Base-by-base conservation (phyloP, 53 echinoderm and acorn worm genomes). In the Henricia sp. region DNA sequence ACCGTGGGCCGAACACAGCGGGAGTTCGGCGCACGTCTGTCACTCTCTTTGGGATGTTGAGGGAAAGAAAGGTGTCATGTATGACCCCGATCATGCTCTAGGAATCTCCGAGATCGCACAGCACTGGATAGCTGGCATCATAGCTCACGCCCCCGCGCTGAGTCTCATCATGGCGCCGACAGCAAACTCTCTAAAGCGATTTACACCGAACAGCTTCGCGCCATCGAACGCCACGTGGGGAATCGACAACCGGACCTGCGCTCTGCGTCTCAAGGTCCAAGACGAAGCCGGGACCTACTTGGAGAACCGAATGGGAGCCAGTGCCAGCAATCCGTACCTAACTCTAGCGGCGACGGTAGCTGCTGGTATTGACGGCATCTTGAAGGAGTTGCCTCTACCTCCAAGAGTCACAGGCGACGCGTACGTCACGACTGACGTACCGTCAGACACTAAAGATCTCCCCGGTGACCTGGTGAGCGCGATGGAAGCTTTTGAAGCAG, bases 71-170 rank as follows among this genome's bases (percentile, higher is more conserved):
- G 62, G 78, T 8, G 44, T 91, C 30, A 68, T 90, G 58, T 72
- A 74, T 54, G 89, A 89, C 54, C 67, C 77, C 0, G 33, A 57
- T 29, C 52, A 56, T 32, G 82, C 77, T 6, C 38, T 54, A 14
- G 91, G 86, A 14, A 67, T 94, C 33, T 91, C 94, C 5, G 54
- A 89, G 52, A 30, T 94, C 1, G 78, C 62, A 4, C 48, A 55
- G 41, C 89, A 91, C 67, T 94, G 94, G 94, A 86, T 94, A 55
- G 94, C 94, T 12, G 94, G 94, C 36, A 66, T 92, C 41, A 33
- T 94, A 13, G 83, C 57, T 12, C 94, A 91, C 26, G 80, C 91
- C 3, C 75, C 84, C 26, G 91, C 91, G 36, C 74, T 88, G 27
- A 76, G 83, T 37, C 44, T 87, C 8, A 50, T 91, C 19, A 84